Base-by-base conservation (phyloP, 2,888 invertebrate genomes). In the Amphipoea oculea region DNA sequence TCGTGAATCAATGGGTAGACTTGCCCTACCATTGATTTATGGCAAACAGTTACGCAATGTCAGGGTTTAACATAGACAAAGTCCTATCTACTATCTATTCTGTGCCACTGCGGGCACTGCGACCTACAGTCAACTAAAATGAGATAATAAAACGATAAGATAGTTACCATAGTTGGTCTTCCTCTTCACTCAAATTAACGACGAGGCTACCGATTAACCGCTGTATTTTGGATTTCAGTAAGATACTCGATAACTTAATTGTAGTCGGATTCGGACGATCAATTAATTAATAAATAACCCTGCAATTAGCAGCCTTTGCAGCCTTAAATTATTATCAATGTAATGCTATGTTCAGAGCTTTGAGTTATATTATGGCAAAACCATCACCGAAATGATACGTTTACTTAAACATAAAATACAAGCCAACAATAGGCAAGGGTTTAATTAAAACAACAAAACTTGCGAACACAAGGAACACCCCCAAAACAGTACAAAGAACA, bases 401-500 rank as follows among this genome's bases (percentile, higher is more conserved):
- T 72, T 40, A 29, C 9, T 29, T 57, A 20, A 42, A 42, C 17
- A 65, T 45, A 62, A 23, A 29, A 20, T n/a, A 68, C 54, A 54
- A 72, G 14, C 48, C 20, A 76, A 67, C 1, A 23, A 29, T 84
- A 20, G 51, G 17, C 23, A 66, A 79, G 36, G 57, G 20, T 82
- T 78, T 75, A 73, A 63, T 70, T 63, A 73, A 51, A 77, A 82
- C 45, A 83, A 77, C 71, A 80, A 29, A 74, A 54, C 7, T 14
- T 54, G n/a, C 4, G 29, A 76, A 63, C 29, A 76, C 36, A 65
- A 42, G 40, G 42, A 80, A 63, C n/a, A 51, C 7, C 77, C 71
- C 75, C 82, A 73, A 78, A 85, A 84, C 76, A 85, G 73, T 54
- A 68, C 69, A 82, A 78, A 79, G 66, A 82, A 81, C 54, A 62